Evolutionary conservation across 2,888 invertebrate genomes (phyloP), one percentile per base, ranked within the genome.

Genomic region (Aelia acuminata): DNA sequence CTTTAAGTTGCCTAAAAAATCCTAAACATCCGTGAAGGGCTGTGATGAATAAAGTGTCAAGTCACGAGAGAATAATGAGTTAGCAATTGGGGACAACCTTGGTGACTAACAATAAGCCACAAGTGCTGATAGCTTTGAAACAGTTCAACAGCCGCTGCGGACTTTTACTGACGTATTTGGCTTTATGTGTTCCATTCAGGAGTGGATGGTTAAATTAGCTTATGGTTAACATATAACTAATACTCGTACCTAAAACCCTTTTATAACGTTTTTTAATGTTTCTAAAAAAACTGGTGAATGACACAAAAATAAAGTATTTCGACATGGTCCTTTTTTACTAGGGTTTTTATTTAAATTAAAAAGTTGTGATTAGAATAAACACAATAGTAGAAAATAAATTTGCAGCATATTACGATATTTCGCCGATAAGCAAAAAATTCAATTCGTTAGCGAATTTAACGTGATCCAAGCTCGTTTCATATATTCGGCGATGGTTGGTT

Each of bases 11-110:
- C 70, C 20, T 7, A 15, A 35, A 70, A 70, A 31, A 70, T 70
- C 70, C 70, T 35, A 70, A 70, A 70, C 20, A 70, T 20, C 5
- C 20, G 18, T 31, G 70, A 35, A 70, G 31, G 10, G 11, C 35
- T 35, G 31, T n/a, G n/a, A 5, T 31, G 70, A 70, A 5, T 26
- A 10, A 70, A 70, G 35, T 70, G 26, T 15, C 20, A 20, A 18
- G 70, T 70, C 70, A 70, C 70, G 70, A 70, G 20, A 35, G 31
- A 35, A 31, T 35, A 35, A 70, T 70, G 70, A 70, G 35, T 70
- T 35, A 70, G 31, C 70, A 70, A n/a, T n/a, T n/a, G 20, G 31
- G 35, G 31, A 5, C 35, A 31, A 31, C 70, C 70, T 70, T 35
- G 70, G 70, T 7, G 70, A 70, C 70, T 31, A 5, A 31, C 15